Conservation (phyloP, 1,140 invertebrate genomes). For the Venustaconcha ellipsiformis region DNA sequence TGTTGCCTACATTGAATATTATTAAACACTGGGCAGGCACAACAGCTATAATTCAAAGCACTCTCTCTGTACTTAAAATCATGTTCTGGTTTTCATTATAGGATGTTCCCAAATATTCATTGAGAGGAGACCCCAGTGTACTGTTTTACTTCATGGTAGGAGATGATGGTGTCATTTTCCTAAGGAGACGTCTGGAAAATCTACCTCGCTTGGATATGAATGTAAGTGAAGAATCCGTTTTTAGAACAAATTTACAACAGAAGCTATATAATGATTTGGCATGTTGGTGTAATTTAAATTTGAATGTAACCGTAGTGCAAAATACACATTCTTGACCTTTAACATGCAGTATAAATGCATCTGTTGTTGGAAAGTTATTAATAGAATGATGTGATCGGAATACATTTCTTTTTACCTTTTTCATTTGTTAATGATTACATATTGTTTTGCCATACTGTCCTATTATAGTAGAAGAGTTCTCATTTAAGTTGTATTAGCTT, state of each 20-base stretch:
- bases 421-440: too few species aligned
- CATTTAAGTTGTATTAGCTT: too few species aligned
- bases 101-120: slow-evolving; percentile 26
- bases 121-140: slow-evolving; percentile 8
- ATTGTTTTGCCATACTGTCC: too few species aligned
- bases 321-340: background rate
- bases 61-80: background rate
- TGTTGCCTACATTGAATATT: too few species aligned
- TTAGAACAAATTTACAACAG: background rate
- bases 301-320: background rate
- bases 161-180: slow-evolving; percentile 17
- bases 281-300: background rate
- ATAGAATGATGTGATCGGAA: too few species aligned
- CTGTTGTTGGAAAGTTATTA: background rate
- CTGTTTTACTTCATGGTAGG: slow-evolving; percentile 18
- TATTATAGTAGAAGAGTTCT: too few species aligned
- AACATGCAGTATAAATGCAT: slow-evolving; percentile 9
- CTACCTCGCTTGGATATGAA: slow-evolving; percentile 8
- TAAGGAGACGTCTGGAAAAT: slow-evolving; percentile 20
- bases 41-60: background rate
- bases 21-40: too few species aligned
- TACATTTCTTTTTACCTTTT: too few species aligned
- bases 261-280: background rate
- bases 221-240: slow-evolving; percentile 18
- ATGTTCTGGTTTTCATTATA: slow-evolving; percentile 14